These are phyloP conservation scores for Oscheius sp. DNA, from an alignment of 2,888 invertebrate genomes.

Conservation along the genomic window DNA sequence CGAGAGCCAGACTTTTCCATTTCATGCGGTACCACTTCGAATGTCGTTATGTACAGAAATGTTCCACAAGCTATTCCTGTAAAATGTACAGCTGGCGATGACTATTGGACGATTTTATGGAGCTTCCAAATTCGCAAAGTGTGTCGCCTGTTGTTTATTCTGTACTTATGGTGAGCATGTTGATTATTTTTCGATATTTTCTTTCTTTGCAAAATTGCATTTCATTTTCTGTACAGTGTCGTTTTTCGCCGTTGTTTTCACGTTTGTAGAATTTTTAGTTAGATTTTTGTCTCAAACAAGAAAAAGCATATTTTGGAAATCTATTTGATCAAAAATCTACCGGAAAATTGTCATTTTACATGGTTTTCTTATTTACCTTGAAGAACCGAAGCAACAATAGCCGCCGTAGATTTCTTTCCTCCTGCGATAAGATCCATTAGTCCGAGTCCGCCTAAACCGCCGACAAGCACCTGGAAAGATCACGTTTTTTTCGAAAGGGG, in stretches of 20 bases:
- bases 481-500: not conserved
- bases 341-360: no score
- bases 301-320: not conserved
- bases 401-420: conserved; percentile 75
- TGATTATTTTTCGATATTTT: no score
- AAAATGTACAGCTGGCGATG: conserved; percentile 10
- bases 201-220: no score
- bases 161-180: no score
- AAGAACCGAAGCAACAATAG: conserved; percentile 61
- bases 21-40: conserved; percentile 84
- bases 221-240: no score
- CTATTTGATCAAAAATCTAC: no score
- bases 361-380: conserved; percentile 45
- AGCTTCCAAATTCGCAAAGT: not conserved
- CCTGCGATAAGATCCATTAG: conserved; percentile 74
- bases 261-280: not conserved
- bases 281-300: not conserved
- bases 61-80: conserved; percentile 91
- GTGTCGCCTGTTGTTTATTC: not conserved
- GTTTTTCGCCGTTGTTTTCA: not conserved
- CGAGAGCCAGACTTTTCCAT: conserved; percentile 59
- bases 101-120: no score
- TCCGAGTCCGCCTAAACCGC: conserved; percentile 78
- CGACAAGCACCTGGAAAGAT: conserved; percentile 78
- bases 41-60: conserved; percentile 93